Percentiles rank a stretch among this genome's conserved stretches.
These are phyloP conservation scores for Lycopodina hypogea DNA, from an alignment of 37 sponge, comb jelly and placozoan genomes.

Conservation along the genomic window DNA sequence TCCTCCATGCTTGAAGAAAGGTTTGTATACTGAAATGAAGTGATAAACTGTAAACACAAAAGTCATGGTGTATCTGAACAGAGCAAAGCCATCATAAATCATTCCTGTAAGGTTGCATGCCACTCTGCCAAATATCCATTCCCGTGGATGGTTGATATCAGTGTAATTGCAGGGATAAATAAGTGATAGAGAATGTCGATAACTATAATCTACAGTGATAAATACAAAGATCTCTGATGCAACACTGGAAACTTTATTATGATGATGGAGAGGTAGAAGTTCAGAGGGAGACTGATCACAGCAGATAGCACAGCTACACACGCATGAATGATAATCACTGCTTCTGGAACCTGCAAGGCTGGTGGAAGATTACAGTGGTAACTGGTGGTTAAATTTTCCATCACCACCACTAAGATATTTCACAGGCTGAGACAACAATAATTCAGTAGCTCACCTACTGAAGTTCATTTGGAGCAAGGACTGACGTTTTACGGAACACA, in stretches of 20 bases:
- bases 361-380: conserved; percentile 1
- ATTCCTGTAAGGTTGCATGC: not conserved
- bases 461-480: too few relatives aligned
- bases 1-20: conserved; percentile 2
- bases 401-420: too few relatives aligned
- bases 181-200: not conserved
- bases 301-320: not conserved
- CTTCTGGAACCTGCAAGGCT: not conserved
- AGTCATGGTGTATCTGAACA: not conserved
- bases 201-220: conserved; percentile 1
- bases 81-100: not conserved
- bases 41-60: not conserved
- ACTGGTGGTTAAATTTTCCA: not conserved
- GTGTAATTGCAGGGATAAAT: not conserved
- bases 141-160: not conserved
- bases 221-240: conserved; percentile 5
- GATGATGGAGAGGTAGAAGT: not conserved
- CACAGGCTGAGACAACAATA: too few relatives aligned
- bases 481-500: too few relatives aligned
- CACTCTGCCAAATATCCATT: not conserved
- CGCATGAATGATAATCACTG: conserved; percentile 2
- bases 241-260: not conserved
- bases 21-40: conserved; percentile 3
- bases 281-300: not conserved
- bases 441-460: too few relatives aligned